Percentiles rank a stretch among this genome's conserved stretches.
Conservation (phyloP, 2,888 invertebrate genomes). For the Thymelicus lineola region DNA sequence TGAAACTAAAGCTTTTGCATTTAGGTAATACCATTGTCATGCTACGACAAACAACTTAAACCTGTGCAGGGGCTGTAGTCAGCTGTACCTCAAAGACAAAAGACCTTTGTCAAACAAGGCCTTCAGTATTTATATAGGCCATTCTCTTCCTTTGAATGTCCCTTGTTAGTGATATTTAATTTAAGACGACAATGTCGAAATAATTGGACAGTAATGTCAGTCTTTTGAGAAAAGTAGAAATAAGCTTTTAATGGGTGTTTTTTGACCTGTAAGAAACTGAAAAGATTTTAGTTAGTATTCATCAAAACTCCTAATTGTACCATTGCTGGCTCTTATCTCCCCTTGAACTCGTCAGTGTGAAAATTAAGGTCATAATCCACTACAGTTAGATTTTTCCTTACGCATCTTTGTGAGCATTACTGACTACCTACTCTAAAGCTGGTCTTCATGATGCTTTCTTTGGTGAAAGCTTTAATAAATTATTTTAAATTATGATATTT, state of each 20-base stretch:
- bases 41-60: slow-evolving; percentile 5
- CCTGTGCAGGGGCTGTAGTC: background rate
- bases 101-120: slow-evolving; percentile 9
- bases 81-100: slow-evolving; percentile 1
- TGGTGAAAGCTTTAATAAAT: too few species aligned
- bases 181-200: slow-evolving; percentile 8
- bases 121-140: slow-evolving; percentile 8
- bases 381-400: too few species aligned
- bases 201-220: slow-evolving; percentile 15
- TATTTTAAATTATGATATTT: too few species aligned
- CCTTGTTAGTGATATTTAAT: slow-evolving; percentile 16
- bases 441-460: too few species aligned
- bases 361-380: too few species aligned
- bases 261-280: background rate
- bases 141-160: slow-evolving; percentile 7
- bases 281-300: background rate
- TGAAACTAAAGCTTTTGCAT: background rate
- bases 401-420: too few species aligned
- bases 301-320: background rate
- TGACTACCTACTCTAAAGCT: too few species aligned
- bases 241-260: background rate
- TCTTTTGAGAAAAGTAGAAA: background rate
- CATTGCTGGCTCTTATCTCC: too few species aligned
- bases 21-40: background rate
- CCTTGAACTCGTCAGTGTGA: too few species aligned